Evolutionary conservation across 2,113 vertebrate species (phyloP).

Genomic region (Pelvicachromis taeniatus): DNA sequence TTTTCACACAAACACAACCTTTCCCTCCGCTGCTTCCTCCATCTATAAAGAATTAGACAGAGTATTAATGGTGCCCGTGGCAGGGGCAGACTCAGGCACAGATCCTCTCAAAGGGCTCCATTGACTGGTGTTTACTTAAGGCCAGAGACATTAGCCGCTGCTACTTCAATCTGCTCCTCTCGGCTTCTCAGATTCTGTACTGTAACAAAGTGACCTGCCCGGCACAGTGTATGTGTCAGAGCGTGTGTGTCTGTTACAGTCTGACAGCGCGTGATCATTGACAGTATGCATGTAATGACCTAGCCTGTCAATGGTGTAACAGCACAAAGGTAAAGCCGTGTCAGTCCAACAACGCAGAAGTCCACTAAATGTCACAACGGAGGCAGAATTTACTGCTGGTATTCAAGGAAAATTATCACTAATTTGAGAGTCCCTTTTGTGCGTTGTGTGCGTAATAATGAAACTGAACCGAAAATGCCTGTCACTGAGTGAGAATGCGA

Average conservation of each 20-base stretch:
- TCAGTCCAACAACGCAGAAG: background rate
- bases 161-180: slow-evolving; percentile 42
- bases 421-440: slow-evolving; percentile 19
- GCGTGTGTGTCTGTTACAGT: background rate
- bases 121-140: slow-evolving; percentile 64
- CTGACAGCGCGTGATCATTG: background rate
- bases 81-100: slow-evolving; percentile 26
- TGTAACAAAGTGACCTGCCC: background rate
- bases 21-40: background rate
- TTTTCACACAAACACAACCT: background rate
- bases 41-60: slow-evolving; percentile 46
- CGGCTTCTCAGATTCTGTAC: slow-evolving; percentile 22
- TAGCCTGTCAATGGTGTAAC: background rate
- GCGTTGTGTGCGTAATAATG: background rate
- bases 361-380: background rate
- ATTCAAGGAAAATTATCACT: slow-evolving; percentile 9
- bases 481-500: slow-evolving; percentile 23
- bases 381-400: background rate
- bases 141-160: slow-evolving; percentile 40
- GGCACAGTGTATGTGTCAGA: background rate
- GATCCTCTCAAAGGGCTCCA: slow-evolving; percentile 55
- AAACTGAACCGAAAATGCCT: slow-evolving; percentile 17
- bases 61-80: slow-evolving; percentile 40
- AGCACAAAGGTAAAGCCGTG: background rate
- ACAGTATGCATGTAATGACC: slow-evolving; percentile 20